Evolutionary conservation across 2,797 vertebrate species (phyloP).

Genomic region (Eospalax fontanierii): DNA sequence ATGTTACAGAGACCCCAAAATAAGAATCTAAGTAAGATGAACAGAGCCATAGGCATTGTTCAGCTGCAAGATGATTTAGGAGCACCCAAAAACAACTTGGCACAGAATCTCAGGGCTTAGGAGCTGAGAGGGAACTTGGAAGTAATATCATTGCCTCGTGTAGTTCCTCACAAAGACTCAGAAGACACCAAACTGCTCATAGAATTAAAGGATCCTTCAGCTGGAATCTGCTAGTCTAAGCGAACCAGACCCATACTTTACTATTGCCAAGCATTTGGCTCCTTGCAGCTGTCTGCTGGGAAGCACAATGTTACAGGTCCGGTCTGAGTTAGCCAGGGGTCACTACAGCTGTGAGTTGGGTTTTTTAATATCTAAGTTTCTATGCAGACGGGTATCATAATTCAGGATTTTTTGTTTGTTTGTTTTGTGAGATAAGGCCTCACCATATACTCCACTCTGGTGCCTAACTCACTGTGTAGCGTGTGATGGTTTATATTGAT

Average conservation of each 20-base stretch:
- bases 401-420: not conserved
- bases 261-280: not conserved
- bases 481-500: not conserved
- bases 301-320: not conserved
- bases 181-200: not conserved
- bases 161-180: not conserved
- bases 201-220: constrained; percentile 1
- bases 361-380: constrained; percentile 10
- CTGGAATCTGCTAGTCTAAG: constrained; percentile 3
- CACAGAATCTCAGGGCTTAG: not conserved
- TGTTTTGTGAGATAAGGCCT: not conserved
- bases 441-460: not conserved
- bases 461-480: not conserved
- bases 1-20: not conserved
- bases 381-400: not conserved
- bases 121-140: constrained; percentile 1
- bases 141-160: not conserved
- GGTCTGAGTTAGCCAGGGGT: not conserved
- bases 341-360: not conserved
- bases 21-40: constrained; percentile 5
- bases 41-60: not conserved
- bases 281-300: not conserved
- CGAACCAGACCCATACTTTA: constrained; percentile 30
- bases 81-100: not conserved
- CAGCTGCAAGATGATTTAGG: constrained; percentile 38